Conservation (phyloP, 2,888 invertebrate genomes). For the Cosmorhoe ocellata region DNA sequence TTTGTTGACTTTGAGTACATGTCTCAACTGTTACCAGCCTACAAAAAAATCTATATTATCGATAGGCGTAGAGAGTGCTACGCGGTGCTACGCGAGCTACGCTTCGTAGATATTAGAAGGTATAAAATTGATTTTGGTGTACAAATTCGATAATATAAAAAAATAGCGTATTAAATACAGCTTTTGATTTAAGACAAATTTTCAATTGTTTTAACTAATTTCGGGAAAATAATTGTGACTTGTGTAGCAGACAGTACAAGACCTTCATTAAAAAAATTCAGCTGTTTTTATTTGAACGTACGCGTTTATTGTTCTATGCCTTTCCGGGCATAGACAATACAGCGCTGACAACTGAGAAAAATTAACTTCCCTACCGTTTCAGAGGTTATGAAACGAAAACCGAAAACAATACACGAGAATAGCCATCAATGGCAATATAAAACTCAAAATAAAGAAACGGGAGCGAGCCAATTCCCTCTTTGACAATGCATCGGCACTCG, state of each 20-base stretch:
- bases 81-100: conserved; percentile 22
- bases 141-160: not conserved
- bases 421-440: conserved; percentile 45
- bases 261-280: conserved; percentile 45
- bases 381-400: conserved; percentile 38
- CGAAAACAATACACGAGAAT: conserved; percentile 35
- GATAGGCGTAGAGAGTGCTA: conserved; percentile 17
- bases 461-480: conserved; percentile 57
- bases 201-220: no score
- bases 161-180: no score
- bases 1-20: no score
- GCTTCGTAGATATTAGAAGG: conserved; percentile 14
- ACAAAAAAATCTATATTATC: no score
- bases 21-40: no score
- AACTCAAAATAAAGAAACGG: conserved; percentile 63
- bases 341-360: conserved; percentile 41
- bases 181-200: no score
- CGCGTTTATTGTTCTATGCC: conserved; percentile 37
- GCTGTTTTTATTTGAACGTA: conserved; percentile 38
- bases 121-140: no score
- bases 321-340: conserved; percentile 35
- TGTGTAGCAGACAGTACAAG: conserved; percentile 8
- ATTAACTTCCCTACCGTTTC: conserved; percentile 32
- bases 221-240: conserved; percentile 1
- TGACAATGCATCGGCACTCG: conserved; percentile 57